phyloP scores from a whole-genome alignment of 2,797 vertebrate genomes.

The Gastrophryne carolinensis region DNA sequence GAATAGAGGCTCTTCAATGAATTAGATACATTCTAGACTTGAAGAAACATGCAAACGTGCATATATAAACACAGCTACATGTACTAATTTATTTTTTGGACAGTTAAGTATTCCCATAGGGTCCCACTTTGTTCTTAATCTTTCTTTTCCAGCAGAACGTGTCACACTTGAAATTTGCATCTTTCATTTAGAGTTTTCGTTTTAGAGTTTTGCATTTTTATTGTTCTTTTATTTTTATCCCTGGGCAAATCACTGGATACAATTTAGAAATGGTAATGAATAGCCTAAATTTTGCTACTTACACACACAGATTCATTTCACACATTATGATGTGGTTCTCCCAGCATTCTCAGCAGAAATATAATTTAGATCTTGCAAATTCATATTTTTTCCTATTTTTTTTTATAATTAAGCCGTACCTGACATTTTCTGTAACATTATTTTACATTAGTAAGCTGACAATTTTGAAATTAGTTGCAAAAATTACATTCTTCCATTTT shows the following conservation, averaged over 20 bases:
- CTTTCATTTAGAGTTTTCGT: slow-evolving; percentile 20
- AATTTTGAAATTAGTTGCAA: not conserved
- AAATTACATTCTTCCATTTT: not conserved
- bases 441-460: slow-evolving; percentile 9
- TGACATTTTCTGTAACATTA: not conserved
- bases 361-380: slow-evolving; percentile 9
- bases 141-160: slow-evolving; percentile 17
- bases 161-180: slow-evolving; percentile 36
- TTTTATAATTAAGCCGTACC: not conserved
- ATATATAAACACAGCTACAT: no score
- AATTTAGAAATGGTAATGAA: slow-evolving; percentile 37
- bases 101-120: not conserved
- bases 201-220: slow-evolving; percentile 48
- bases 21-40: no score
- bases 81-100: no score
- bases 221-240: slow-evolving; percentile 46
- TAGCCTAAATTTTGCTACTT: slow-evolving; percentile 29
- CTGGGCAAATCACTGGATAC: slow-evolving; percentile 21
- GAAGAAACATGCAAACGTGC: no score
- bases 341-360: not conserved
- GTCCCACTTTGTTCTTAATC: slow-evolving; percentile 38
- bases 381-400: slow-evolving; percentile 6
- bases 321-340: slow-evolving; percentile 14
- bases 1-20: no score
- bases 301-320: slow-evolving; percentile 34